Evolutionary conservation across 2,113 vertebrate species (phyloP).

Genomic region (Datnioides undecimradiatus): DNA sequence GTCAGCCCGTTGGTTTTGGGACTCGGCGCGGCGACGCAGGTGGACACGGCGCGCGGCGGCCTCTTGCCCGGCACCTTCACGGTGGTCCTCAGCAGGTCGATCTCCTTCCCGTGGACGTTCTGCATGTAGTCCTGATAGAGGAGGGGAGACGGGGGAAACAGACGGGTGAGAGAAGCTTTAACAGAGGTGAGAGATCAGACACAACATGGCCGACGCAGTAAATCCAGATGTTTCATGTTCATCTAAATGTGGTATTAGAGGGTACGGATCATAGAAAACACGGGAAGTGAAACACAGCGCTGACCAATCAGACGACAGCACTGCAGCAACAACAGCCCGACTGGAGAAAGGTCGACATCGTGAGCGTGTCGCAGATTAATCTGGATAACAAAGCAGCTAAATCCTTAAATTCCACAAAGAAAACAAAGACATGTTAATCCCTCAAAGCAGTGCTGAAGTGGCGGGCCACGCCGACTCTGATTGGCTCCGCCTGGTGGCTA

Average conservation of each 20-base stretch:
- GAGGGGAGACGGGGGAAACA: background rate
- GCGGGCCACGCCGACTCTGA: constrained; percentile 13
- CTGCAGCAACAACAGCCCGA: too few species aligned
- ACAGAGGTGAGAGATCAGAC: too few species aligned
- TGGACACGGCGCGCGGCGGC: constrained; percentile 93
- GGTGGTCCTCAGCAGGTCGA: constrained; percentile 95
- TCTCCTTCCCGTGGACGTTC: constrained; percentile 97
- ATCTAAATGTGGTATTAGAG: too few species aligned
- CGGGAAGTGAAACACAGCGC: too few species aligned
- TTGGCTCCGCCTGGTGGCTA: constrained; percentile 44
- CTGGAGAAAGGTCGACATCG: background rate
- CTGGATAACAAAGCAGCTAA: constrained; percentile 11
- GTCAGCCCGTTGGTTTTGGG: constrained; percentile 94
- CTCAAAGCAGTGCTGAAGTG: constrained; percentile 59
- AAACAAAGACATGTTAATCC: constrained; percentile 61
- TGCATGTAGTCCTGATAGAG: constrained; percentile 96
- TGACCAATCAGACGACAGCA: too few species aligned
- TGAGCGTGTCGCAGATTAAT: constrained; percentile 14
- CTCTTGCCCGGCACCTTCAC: constrained; percentile 98
- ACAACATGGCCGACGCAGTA: too few species aligned
- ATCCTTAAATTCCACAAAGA: background rate
- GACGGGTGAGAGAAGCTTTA: too few species aligned
- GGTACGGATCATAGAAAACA: too few species aligned
- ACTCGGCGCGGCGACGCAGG: constrained; percentile 90
- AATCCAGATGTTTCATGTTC: too few species aligned